phyloP scores from a whole-genome alignment of 2,888 invertebrate genomes.

The Orthonychiurus folsomi region DNA sequence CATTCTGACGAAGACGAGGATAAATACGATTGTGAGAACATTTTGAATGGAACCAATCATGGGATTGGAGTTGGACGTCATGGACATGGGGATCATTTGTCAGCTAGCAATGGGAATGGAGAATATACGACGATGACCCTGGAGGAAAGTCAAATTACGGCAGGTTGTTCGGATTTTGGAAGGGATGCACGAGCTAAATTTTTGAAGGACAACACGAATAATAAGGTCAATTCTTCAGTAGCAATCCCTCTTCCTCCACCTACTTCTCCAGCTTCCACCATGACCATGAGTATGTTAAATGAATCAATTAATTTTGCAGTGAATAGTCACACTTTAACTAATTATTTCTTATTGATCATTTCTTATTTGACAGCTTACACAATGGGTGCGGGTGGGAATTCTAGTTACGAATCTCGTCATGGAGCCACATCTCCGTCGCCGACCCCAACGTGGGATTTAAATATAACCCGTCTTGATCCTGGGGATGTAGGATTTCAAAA shows the following conservation, averaged over 20 bases:
- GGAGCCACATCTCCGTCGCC: not conserved
- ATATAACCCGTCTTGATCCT: conserved; percentile 23
- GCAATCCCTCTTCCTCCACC: not conserved
- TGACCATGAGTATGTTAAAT: too few relatives aligned
- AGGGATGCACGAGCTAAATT: not conserved
- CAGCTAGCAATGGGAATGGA: too few relatives aligned
- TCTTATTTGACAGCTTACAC: not conserved
- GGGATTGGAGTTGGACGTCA: too few relatives aligned
- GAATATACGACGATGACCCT: not conserved
- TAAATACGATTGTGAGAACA: not conserved
- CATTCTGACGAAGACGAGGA: not conserved
- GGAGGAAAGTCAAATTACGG: not conserved
- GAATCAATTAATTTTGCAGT: conserved; percentile 3
- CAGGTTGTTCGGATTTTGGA: not conserved
- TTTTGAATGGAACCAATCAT: too few relatives aligned
- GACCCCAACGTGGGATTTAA: not conserved
- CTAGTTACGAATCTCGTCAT: not conserved
- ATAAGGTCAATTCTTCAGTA: not conserved
- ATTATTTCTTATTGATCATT: not conserved
- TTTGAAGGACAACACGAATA: not conserved
- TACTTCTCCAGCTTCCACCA: not conserved
- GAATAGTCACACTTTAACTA: not conserved
- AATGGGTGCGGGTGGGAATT: not conserved
- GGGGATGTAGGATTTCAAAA: conserved; percentile 51
- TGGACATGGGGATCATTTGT: too few relatives aligned